Percentiles rank a stretch among this genome's conserved stretches.
Conservation (phyloP, 2,888 invertebrate genomes). For the Ectropis crepuscularia region DNA sequence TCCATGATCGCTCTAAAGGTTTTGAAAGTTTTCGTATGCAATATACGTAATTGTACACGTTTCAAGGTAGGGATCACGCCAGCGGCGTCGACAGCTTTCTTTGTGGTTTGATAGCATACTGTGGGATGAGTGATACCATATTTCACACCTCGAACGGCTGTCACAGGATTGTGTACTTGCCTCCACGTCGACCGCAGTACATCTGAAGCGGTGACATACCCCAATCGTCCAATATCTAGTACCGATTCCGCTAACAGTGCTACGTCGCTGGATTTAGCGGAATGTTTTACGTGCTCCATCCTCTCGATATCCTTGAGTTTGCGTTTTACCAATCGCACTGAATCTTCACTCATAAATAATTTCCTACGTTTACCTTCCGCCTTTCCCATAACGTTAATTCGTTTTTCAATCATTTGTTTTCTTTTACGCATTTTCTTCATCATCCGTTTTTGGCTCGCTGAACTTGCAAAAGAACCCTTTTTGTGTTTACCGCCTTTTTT, state of each 20-base stretch:
- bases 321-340: neutral
- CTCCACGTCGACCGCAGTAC: neutral
- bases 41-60: neutral
- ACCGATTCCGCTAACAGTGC: neutral
- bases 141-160: neutral
- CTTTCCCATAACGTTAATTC: too few species aligned
- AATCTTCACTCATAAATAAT: neutral
- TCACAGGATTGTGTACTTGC: neutral
- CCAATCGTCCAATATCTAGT: neutral
- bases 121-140: neutral
- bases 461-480: too few species aligned
- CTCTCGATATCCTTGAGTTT: neutral
- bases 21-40: neutral
- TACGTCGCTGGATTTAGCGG: neutral
- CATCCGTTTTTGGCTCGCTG: too few species aligned
- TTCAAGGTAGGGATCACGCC: neutral
- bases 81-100: neutral
- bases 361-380: neutral
- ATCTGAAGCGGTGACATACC: neutral
- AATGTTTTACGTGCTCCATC: neutral
- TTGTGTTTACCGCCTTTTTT: too few species aligned
- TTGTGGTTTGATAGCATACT: neutral
- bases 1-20: neutral
- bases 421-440: too few species aligned
- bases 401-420: too few species aligned